A percentile compares a stretch with the other conserved stretches of the same genome.
Evolutionary conservation across 1,140 invertebrate genomes (phyloP).

Genomic region (Maconellicoccus hirsutus): DNA sequence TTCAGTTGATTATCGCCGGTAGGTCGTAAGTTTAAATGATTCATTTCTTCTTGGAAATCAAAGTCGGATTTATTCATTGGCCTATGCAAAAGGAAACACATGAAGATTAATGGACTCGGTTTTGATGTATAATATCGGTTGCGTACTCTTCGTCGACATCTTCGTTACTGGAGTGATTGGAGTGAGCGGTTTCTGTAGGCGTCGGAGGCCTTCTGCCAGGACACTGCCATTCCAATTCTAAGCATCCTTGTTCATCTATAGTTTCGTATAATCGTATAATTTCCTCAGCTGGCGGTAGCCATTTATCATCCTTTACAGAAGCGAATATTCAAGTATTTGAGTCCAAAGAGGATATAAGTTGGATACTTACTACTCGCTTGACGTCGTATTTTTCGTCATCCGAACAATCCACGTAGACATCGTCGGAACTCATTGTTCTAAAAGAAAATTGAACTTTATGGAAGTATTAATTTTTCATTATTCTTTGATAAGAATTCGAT

Average conservation of each 20-base stretch:
- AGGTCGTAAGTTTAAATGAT: slow-evolving; percentile 29
- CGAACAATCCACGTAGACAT: slow-evolving; percentile 30
- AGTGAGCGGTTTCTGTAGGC: slow-evolving; percentile 27
- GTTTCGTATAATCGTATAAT: slow-evolving; percentile 32
- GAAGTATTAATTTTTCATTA: too few relatives aligned
- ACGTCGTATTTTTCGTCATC: slow-evolving; percentile 33
- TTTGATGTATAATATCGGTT: slow-evolving; percentile 23
- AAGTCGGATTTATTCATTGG: slow-evolving; percentile 34
- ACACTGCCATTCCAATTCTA: slow-evolving; percentile 35
- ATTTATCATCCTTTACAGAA: slow-evolving; percentile 28
- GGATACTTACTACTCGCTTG: slow-evolving; percentile 18
- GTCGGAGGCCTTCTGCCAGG: slow-evolving; percentile 34
- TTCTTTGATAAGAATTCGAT: too few relatives aligned
- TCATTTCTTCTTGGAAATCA: slow-evolving; percentile 36
- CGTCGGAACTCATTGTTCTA: background rate
- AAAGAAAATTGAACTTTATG: too few relatives aligned
- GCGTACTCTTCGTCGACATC: slow-evolving; percentile 25
- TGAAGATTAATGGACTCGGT: slow-evolving; percentile 23
- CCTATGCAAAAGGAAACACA: slow-evolving; percentile 27
- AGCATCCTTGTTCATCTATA: slow-evolving; percentile 30
- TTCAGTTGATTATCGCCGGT: slow-evolving; percentile 31
- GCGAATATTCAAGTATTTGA: background rate
- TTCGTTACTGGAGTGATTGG: slow-evolving; percentile 22
- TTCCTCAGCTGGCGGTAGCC: slow-evolving; percentile 31
- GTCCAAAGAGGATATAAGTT: background rate